Evolutionary conservation across 2,797 vertebrate genomes (phyloP), one percentile per base, ranked within the genome.

Genomic region (Aeoliscus strigatus): DNA sequence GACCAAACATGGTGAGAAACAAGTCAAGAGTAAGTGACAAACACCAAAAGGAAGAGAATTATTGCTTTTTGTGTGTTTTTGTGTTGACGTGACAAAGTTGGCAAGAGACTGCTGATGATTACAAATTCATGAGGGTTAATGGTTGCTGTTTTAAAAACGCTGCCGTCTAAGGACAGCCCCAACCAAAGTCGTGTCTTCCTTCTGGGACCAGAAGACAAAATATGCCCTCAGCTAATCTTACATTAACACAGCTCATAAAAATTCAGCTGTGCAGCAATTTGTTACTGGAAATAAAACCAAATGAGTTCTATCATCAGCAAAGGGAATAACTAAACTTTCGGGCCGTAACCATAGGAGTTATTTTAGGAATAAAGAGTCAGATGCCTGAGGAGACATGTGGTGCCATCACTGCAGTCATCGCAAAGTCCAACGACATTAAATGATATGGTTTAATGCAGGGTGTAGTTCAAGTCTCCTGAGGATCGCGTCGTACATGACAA

Each of bases 171-270:
- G 47, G 35, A 54, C n/a, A n/a, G n/a, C n/a, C n/a, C n/a, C n/a
- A 60, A 7, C 0, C 36, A 57, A 42, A 16, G 23, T 4, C 42
- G 50, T 33, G 44, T 67, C 68, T 58, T 68, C 57, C 67, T 65
- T 13, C 55, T 58, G 67, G 62, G 66, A 53, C 51, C 23, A 2
- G 26, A 26, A 60, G 46, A 72, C 48, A 61, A 69, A 80, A 72
- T 52, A 50, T n/a, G 60, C 73, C 67, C 34, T 27, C 15, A 50
- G 68, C 61, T 56, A 60, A 71, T 67, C 51, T 57, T 41, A 56
- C 47, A 66, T 9, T 34, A 70, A 46, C 33, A 42, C 3, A 10
- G 18, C 46, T 56, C 48, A 60, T 49, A 24, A 51, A 66, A 70
- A 73, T 60, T 61, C 12, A 38, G 13, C 52, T 65, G 37, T 13